Conservation (phyloP, 2,113 vertebrate genomes). For the Oncorhynchus kisutch region DNA sequence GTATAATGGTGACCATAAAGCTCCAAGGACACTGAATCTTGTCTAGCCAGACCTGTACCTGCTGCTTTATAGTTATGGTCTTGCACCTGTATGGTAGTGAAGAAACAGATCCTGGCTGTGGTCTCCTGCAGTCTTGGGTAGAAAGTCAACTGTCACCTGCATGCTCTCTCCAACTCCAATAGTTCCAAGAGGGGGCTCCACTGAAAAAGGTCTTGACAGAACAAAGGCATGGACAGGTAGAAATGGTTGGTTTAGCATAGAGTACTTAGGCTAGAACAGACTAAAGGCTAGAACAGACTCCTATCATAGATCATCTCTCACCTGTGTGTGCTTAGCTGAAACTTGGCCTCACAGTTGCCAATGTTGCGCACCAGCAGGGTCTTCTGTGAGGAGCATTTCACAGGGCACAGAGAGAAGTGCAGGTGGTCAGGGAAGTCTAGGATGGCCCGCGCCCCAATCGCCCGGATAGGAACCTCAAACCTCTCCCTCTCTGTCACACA, state of each 20-base stretch:
- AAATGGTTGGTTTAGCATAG: too few relatives aligned
- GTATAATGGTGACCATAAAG: too few relatives aligned
- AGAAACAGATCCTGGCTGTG: slow-evolving; percentile 71
- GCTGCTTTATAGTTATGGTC: too few relatives aligned
- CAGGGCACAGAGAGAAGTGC: slow-evolving; percentile 74
- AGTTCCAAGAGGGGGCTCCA: slow-evolving; percentile 67
- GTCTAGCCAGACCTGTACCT: too few relatives aligned
- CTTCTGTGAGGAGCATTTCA: slow-evolving; percentile 79
- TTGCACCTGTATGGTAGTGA: slow-evolving; percentile 75
- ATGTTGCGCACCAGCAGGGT: slow-evolving; percentile 79
- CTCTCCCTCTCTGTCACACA: slow-evolving; percentile 81
- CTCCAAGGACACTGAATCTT: not conserved
- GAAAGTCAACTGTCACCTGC: slow-evolving; percentile 81
- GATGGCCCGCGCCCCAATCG: slow-evolving; percentile 77
- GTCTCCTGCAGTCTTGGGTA: slow-evolving; percentile 73
- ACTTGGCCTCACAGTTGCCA: slow-evolving; percentile 75
- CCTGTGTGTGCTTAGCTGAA: slow-evolving; percentile 74
- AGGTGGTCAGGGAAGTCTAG: slow-evolving; percentile 84
- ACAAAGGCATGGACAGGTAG: not conserved
- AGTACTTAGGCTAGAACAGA: not conserved
- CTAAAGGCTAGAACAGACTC: not conserved
- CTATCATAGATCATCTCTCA: slow-evolving; percentile 45
- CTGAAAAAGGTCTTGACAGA: slow-evolving; percentile 81
- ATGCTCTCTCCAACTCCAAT: slow-evolving; percentile 71
- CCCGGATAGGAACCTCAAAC: slow-evolving; percentile 73